Evolutionary conservation across 92 coral and sea anemone species (phyloP).

Genomic region (Montipora capitata): DNA sequence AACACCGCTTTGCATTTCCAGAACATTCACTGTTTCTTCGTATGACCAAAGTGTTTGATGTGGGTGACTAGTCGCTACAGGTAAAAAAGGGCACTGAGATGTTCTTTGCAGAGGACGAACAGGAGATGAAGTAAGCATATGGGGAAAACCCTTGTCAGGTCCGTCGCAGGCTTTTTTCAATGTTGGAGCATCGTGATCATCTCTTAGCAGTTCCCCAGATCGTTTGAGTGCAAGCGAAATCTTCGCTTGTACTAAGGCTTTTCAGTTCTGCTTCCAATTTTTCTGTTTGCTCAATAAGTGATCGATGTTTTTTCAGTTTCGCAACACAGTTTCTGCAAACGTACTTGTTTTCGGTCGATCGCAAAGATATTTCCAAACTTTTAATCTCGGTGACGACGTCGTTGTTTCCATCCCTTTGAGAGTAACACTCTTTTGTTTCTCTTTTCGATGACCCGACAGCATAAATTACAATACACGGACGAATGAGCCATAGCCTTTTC

Average conservation of each 20-base stretch:
- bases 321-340: constrained; percentile 1
- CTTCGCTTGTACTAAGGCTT: constrained; percentile 2
- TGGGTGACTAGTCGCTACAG: no score
- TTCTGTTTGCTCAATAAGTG: constrained; percentile 18
- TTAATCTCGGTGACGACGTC: not conserved
- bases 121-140: constrained; percentile 8
- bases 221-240: not conserved
- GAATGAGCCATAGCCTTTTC: not conserved
- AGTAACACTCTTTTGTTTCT: not conserved
- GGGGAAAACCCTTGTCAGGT: not conserved
- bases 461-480: no score
- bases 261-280: constrained; percentile 19
- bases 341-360: constrained; percentile 1
- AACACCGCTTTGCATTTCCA: not conserved
- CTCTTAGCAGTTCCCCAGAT: not conserved
- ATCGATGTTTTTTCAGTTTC: constrained; percentile 28
- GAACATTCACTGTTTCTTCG: not conserved
- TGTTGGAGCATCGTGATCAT: not conserved
- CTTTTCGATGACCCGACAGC: constrained; percentile 6
- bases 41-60: no score
- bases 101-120: not conserved
- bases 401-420: constrained; percentile 27
- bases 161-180: not conserved
- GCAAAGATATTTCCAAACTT: not conserved
- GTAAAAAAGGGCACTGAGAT: no score